phyloP scores from a whole-genome alignment of 2,888 invertebrate species.

The Acanthosepion lycidas region DNA sequence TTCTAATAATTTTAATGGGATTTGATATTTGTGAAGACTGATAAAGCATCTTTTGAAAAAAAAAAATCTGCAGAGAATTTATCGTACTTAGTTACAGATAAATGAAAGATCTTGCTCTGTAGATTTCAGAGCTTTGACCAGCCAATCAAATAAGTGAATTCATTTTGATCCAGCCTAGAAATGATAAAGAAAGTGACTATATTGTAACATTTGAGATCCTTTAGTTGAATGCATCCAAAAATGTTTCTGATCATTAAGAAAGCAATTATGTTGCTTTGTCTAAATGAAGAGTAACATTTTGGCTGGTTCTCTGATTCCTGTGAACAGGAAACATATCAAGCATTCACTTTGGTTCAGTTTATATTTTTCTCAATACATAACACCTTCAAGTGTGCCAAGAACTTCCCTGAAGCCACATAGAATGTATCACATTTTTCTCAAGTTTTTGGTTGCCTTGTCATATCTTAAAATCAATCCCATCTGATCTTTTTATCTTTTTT shows the following conservation, averaged over 20 bases:
- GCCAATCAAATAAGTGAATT: neutral
- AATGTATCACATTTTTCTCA: neutral
- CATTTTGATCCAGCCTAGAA: neutral
- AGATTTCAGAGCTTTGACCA: neutral
- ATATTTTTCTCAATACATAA: neutral
- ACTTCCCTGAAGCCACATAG: neutral
- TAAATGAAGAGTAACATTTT: neutral
- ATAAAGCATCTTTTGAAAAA: neutral
- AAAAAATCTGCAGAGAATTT: neutral
- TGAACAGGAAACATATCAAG: neutral
- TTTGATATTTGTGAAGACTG: neutral
- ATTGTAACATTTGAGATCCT: neutral
- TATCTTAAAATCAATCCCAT: neutral
- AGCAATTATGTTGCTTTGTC: neutral
- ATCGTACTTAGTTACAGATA: neutral
- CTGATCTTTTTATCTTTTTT: neutral
- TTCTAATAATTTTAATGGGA: neutral
- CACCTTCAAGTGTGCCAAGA: neutral
- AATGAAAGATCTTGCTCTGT: neutral
- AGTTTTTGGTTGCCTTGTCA: neutral
- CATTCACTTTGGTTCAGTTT: neutral
- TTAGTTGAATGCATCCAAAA: neutral
- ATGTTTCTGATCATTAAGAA: too few species aligned
- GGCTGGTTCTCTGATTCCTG: neutral
- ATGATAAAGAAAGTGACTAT: neutral